Conservation (phyloP, 2,888 invertebrate species). For the Hetaerina titia region DNA sequence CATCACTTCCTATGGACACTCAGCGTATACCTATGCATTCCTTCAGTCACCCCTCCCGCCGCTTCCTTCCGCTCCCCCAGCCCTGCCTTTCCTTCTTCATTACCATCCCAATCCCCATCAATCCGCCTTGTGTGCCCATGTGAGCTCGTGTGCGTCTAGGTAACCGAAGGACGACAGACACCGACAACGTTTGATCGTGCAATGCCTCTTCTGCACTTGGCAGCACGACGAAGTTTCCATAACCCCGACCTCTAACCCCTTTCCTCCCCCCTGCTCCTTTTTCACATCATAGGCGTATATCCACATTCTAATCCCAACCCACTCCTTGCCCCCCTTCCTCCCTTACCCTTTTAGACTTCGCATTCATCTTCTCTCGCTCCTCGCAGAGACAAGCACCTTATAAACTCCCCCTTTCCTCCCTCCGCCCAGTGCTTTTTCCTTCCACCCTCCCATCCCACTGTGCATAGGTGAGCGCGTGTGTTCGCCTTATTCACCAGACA, state of each 20-base stretch:
- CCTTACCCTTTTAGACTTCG: not conserved
- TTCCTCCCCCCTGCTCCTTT: not conserved
- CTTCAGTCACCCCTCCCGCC: constrained; percentile 36
- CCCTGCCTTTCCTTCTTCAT: constrained; percentile 54
- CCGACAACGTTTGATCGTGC: constrained; percentile 44
- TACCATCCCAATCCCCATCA: constrained; percentile 59
- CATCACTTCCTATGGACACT: constrained; percentile 67
- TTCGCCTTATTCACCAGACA: constrained; percentile 33
- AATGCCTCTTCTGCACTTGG: constrained; percentile 39
- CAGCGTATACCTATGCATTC: constrained; percentile 57
- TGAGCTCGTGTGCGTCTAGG: not conserved
- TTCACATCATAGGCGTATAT: constrained; percentile 28
- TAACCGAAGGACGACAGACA: constrained; percentile 62
- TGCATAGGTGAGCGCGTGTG: not conserved
- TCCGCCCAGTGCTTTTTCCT: not conserved
- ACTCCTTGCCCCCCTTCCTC: not conserved
- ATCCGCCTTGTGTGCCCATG: constrained; percentile 21
- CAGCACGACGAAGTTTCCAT: constrained; percentile 45
- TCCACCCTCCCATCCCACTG: not conserved
- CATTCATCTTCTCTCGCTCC: constrained; percentile 42
- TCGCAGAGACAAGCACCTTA: constrained; percentile 33
- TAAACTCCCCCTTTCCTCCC: constrained; percentile 3
- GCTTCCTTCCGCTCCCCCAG: constrained; percentile 51
- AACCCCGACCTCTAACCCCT: constrained; percentile 31
- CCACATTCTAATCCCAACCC: constrained; percentile 1